Evolutionary conservation across 2,113 vertebrate genomes (phyloP).

Genomic region (Eulemur rufifrons): DNA sequence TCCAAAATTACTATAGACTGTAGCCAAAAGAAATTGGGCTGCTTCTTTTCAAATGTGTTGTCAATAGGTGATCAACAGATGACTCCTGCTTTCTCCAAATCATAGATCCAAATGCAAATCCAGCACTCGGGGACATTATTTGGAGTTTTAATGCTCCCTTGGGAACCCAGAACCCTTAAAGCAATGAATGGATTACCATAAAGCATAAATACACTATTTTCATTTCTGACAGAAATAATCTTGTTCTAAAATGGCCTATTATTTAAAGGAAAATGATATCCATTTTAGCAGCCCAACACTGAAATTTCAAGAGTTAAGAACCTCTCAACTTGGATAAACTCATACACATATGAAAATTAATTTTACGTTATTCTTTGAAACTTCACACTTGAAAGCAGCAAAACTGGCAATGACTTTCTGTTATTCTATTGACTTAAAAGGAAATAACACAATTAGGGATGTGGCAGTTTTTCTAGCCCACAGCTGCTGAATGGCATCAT

Average conservation of each 20-base stretch:
- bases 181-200: constrained; percentile 52
- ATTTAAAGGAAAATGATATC: constrained; percentile 53
- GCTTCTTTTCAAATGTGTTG: constrained; percentile 23
- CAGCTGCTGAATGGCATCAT: neutral
- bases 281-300: constrained; percentile 41
- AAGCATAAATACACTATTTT: constrained; percentile 49
- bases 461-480: neutral
- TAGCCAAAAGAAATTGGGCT: constrained; percentile 39
- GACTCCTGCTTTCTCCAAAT: constrained; percentile 15
- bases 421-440: constrained; percentile 16
- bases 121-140: constrained; percentile 11
- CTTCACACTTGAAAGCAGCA: constrained; percentile 1
- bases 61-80: constrained; percentile 51
- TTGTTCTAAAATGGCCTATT: constrained; percentile 45
- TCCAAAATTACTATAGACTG: constrained; percentile 40
- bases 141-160: constrained; percentile 25
- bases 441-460: constrained; percentile 31
- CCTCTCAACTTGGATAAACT: constrained; percentile 21
- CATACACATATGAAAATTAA: constrained; percentile 67
- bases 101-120: constrained; percentile 48
- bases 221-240: constrained; percentile 56
- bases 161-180: constrained; percentile 48
- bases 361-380: constrained; percentile 60
- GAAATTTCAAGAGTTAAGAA: constrained; percentile 68
- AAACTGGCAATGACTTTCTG: constrained; percentile 19